A percentile compares a stretch with the other conserved stretches of the same genome.
Evolutionary conservation across 2,888 invertebrate genomes (phyloP).

Genomic region (Oscheius onirici): DNA sequence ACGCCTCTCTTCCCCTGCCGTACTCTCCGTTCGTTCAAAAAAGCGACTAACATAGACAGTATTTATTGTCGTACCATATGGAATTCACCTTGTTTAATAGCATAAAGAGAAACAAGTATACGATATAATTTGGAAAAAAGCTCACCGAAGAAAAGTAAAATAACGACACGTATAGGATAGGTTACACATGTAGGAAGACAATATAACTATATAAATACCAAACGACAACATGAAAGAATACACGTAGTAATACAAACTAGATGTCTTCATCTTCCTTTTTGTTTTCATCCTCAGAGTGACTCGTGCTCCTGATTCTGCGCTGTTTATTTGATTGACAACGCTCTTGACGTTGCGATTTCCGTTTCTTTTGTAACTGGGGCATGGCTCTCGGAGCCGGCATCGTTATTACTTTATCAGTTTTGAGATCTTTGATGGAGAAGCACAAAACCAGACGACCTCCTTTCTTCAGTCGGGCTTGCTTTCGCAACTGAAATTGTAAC

Average conservation of each 20-base stretch:
- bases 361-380: background rate
- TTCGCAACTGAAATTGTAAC: background rate
- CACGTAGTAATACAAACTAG: background rate
- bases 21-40: too few species aligned
- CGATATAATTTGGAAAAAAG: too few species aligned
- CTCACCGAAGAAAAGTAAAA: background rate
- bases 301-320: too few species aligned
- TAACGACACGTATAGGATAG: background rate
- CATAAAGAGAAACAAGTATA: constrained; percentile 34
- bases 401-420: background rate
- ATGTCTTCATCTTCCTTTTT: background rate
- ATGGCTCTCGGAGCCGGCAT: background rate
- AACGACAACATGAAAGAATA: background rate
- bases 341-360: too few species aligned
- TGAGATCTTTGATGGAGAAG: constrained; percentile 4
- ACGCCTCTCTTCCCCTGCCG: too few species aligned
- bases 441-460: constrained; percentile 1
- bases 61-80: too few species aligned
- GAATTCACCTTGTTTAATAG: too few species aligned
- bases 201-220: background rate
- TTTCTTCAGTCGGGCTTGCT: background rate
- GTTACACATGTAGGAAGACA: background rate
- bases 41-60: too few species aligned
- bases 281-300: background rate
- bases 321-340: too few species aligned